Evolutionary conservation across 2,797 vertebrate species (phyloP).

Genomic region (Macroramphosus scolopax): DNA sequence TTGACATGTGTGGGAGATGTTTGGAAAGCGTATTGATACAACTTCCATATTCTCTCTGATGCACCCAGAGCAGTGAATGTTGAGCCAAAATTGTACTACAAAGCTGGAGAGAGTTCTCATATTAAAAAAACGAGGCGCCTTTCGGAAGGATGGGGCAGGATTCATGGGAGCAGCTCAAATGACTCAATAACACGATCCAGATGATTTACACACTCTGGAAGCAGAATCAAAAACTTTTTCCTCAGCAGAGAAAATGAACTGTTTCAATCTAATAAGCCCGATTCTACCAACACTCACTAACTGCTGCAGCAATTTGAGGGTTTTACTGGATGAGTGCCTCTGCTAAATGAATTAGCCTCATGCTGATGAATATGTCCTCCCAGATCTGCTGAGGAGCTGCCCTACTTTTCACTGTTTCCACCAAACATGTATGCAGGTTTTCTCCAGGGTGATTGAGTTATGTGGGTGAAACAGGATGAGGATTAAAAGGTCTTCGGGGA

Average conservation of each 20-base stretch:
- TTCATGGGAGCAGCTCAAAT: constrained; percentile 36
- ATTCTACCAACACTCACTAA: constrained; percentile 22
- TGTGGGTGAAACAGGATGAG: constrained; percentile 13
- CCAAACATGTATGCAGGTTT: too few species aligned
- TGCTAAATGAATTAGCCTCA: constrained; percentile 58
- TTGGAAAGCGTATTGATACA: constrained; percentile 11
- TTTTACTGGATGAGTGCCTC: constrained; percentile 49
- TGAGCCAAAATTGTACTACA: constrained; percentile 13
- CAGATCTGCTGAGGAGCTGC: constrained; percentile 54
- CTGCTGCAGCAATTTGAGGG: constrained; percentile 34
- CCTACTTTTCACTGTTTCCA: constrained; percentile 58
- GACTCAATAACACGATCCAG: constrained; percentile 36
- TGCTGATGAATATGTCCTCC: constrained; percentile 57
- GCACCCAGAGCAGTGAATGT: constrained; percentile 14
- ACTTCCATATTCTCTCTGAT: constrained; percentile 22
- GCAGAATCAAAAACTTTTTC: constrained; percentile 1
- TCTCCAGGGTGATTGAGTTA: constrained; percentile 31
- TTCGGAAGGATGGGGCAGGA: constrained; percentile 34
- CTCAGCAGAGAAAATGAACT: constrained; percentile 5
- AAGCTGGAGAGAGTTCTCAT: constrained; percentile 30
- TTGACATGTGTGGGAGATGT: constrained; percentile 7
- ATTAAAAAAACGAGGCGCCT: constrained; percentile 27
- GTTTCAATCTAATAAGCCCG: constrained; percentile 12
- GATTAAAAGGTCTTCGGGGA: constrained; percentile 16
- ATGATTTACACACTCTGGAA: constrained; percentile 23